A percentile compares a stretch with the other conserved stretches of the same genome.
Conservation (phyloP, 2,888 invertebrate species). For the Exephanes ischioxanthus region DNA sequence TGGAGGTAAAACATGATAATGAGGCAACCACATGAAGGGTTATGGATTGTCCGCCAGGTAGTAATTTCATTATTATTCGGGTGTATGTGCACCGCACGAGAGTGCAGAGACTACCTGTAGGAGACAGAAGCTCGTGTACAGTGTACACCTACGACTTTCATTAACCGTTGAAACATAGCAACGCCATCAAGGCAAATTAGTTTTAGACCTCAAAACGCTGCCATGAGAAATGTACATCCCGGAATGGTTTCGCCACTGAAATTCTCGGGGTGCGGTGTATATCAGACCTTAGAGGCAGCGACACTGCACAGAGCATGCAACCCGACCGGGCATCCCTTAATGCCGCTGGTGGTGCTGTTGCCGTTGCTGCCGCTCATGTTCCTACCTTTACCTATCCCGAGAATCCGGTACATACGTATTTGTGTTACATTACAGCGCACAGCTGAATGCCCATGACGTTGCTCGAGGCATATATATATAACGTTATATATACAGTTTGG, state of each 20-base stretch:
- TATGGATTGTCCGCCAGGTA: neutral
- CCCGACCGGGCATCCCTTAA: conserved; percentile 36
- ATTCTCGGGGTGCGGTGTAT: conserved; percentile 47
- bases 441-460: conserved; percentile 18
- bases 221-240: conserved; percentile 65
- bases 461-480: neutral
- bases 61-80: neutral
- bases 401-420: conserved; percentile 39
- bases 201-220: conserved; percentile 62
- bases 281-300: conserved; percentile 42
- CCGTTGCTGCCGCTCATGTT: conserved; percentile 22
- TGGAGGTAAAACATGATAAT: neutral
- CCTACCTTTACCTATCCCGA: conserved; percentile 52
- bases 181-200: conserved; percentile 63
- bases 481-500: no score
- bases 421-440: conserved; percentile 28
- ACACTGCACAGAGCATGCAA: conserved; percentile 26
- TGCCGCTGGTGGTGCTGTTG: conserved; percentile 35
- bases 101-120: neutral
- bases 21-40: neutral
- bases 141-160: conserved; percentile 43
- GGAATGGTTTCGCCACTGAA: conserved; percentile 61
- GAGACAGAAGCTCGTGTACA: neutral
- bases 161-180: conserved; percentile 55
- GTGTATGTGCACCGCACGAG: neutral